phyloP scores from a whole-genome alignment of 2,888 invertebrate species.

The Choreutis nemorana region DNA sequence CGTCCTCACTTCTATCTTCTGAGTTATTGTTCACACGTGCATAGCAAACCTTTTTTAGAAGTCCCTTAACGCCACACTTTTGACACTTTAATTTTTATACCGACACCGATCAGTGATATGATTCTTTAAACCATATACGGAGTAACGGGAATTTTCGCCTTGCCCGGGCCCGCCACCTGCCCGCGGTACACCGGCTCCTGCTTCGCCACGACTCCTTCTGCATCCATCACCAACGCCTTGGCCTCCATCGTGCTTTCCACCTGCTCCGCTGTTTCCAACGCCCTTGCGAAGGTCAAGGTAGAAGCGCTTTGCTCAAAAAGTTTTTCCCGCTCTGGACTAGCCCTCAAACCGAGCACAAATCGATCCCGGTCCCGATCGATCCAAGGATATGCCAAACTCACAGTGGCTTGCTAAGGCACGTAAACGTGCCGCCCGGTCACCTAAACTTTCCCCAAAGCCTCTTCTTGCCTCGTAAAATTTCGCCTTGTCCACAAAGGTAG shows the following conservation, averaged over 20 bases:
- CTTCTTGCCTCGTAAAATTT: slow-evolving; percentile 9
- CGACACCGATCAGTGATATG: slow-evolving; percentile 10
- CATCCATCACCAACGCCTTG: neutral
- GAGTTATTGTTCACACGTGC: slow-evolving; percentile 4
- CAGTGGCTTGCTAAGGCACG: slow-evolving; percentile 4
- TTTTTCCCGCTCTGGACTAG: slow-evolving; percentile 1
- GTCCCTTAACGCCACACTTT: slow-evolving; percentile 13
- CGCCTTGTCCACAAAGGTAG: slow-evolving; percentile 9
- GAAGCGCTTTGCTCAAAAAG: slow-evolving; percentile 1
- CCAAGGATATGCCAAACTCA: no score
- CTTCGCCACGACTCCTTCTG: no score
- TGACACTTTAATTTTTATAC: slow-evolving; percentile 11
- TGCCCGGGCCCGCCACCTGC: neutral
- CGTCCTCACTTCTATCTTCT: neutral
- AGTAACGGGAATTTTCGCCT: slow-evolving; percentile 1
- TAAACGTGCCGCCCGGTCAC: slow-evolving; percentile 12
- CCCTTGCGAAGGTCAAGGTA: slow-evolving; percentile 2
- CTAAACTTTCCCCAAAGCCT: slow-evolving; percentile 8
- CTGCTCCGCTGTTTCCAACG: slow-evolving; percentile 4
- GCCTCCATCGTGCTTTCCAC: slow-evolving; percentile 2
- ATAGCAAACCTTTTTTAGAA: slow-evolving; percentile 14
- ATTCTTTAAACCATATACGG: slow-evolving; percentile 11
- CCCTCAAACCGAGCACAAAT: slow-evolving; percentile 2
- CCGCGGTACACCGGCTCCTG: slow-evolving; percentile 10
- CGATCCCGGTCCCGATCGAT: slow-evolving; percentile 7